These are phyloP conservation scores for Bombus fervidus DNA, from an alignment of 1,140 invertebrate genomes.

Conservation along the genomic window DNA sequence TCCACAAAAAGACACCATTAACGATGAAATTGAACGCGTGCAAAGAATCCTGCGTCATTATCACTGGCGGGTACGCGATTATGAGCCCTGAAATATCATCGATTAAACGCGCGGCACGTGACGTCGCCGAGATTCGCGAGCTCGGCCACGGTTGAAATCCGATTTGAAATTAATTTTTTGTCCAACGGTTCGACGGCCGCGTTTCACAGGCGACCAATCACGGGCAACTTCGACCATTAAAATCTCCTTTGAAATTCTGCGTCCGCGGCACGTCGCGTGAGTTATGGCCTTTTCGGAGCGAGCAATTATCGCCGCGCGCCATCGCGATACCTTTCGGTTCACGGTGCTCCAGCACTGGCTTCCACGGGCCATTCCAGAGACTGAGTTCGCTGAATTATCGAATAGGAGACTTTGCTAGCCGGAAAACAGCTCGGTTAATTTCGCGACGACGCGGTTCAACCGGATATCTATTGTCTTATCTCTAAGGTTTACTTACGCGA, in stretches of 20 bases:
- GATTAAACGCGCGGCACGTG: conserved; percentile 14
- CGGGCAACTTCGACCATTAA: conserved; percentile 7
- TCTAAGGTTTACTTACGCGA: not conserved
- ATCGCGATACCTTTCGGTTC: conserved; percentile 5
- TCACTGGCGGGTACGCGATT: not conserved
- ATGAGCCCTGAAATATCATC: not conserved
- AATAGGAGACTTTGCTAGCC: not conserved
- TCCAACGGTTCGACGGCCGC: not conserved
- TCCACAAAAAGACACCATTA: not conserved
- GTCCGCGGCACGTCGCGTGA: not conserved
- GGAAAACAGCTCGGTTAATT: not conserved
- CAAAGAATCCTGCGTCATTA: not conserved
- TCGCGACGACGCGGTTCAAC: not conserved
- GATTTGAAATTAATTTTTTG: conserved; percentile 30
- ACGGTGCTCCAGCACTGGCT: not conserved
- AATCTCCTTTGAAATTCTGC: conserved; percentile 35
- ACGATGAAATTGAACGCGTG: not conserved
- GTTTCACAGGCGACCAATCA: conserved; percentile 16
- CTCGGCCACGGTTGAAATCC: not conserved
- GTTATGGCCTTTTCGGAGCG: not conserved
- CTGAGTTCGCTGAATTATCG: conserved; percentile 14
- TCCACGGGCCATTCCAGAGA: too few species aligned
- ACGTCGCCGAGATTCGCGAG: conserved; percentile 1
- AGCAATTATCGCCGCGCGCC: conserved; percentile 21
- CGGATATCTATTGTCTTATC: not conserved